Base-by-base conservation (phyloP, 2,113 vertebrate genomes). In the Dipodomys ordii region DNA sequence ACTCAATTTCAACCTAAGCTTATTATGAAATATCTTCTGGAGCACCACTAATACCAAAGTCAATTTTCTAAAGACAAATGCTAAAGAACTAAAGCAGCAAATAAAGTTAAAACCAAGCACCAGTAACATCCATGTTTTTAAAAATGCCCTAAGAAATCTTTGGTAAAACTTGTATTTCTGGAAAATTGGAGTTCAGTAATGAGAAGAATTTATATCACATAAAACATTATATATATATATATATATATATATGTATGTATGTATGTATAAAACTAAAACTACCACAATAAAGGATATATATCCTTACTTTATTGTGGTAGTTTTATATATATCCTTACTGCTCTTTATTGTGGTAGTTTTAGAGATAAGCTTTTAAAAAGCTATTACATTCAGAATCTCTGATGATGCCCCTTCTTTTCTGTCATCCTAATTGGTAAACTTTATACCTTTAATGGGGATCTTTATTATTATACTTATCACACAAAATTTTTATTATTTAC, bases 101-200 rank as follows among this genome's bases (percentile, higher is more conserved):
- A 77, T 13, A 18, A 74, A 15, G 30, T 67, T 79, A 84, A 85
- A 80, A 88, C 30, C 80, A 87, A 95, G 53, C 13, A 81, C 68
- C 27, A 57, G 15, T 13, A 13, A 57, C 15, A 57, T 11, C 53
- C 16, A 57, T 57, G 53, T 13, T 15, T 15, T 15, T 15, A 13
- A 57, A 57, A 57, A 57, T 57, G 53, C 25, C 65, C 23, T 27
- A 28, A 27, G 27, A 67, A 72, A 72, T 72, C 16, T 60, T 71
- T 92, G 69, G 44, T 72, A 67, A 94, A 85, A 82, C 65, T 84
- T 67, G n/a, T 53, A 88, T 81, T 81, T 88, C 73, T 77, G 44
- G 39, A 57, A 91, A 91, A 71, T 27, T 71, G 23, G 20, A 62
- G 28, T 80, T 46, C 78, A 30, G 30, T n/a, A 30, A 69, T 69